Percentiles rank a stretch among this genome's conserved stretches.
Evolutionary conservation across 2,113 vertebrate species (phyloP).

Genomic region (Nibea albiflora): DNA sequence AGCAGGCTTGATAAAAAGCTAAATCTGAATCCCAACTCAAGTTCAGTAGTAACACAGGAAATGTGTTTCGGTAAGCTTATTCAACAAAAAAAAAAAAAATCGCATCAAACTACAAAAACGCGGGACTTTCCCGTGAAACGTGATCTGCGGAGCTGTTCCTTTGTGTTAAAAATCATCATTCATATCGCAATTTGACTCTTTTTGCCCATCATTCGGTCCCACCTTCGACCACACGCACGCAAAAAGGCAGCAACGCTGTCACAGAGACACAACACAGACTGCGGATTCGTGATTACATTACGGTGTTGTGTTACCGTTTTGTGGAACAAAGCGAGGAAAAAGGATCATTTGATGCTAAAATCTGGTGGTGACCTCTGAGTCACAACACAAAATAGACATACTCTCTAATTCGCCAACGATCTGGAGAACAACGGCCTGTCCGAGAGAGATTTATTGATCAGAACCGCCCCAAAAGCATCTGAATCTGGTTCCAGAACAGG

Average conservation of each 20-base stretch:
- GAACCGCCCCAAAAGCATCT: constrained; percentile 1
- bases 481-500: constrained; percentile 15
- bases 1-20: too few relatives aligned
- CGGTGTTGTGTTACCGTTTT: background rate
- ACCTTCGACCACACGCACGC: too few relatives aligned
- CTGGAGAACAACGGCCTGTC: background rate
- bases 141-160: too few relatives aligned
- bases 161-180: too few relatives aligned
- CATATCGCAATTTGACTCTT: too few relatives aligned
- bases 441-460: constrained; percentile 3
- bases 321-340: background rate
- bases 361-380: background rate
- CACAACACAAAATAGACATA: background rate
- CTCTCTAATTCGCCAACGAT: background rate
- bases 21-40: too few relatives aligned
- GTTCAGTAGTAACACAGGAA: too few relatives aligned
- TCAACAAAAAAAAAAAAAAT: too few relatives aligned
- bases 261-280: background rate
- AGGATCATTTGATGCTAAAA: background rate
- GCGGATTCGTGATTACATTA: background rate
- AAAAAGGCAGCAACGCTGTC: background rate
- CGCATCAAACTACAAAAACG: too few relatives aligned
- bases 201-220: too few relatives aligned
- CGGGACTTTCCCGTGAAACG: too few relatives aligned
- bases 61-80: too few relatives aligned